A percentile compares a stretch with the other conserved stretches of the same genome.
Conservation (phyloP, 2,888 invertebrate species). For the Pseudococcus longispinus region DNA sequence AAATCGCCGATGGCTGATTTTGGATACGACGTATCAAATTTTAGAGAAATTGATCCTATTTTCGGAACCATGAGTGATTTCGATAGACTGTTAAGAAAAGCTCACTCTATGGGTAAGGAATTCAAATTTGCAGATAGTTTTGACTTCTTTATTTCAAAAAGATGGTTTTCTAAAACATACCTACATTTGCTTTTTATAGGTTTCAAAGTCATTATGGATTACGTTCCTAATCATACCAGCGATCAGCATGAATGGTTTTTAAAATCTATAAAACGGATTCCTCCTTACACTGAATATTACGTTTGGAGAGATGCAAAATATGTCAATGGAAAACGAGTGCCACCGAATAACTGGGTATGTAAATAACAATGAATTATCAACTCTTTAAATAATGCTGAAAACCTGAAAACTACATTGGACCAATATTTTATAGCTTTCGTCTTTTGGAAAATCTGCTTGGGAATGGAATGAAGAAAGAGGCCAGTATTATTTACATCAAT, state of each 20-base stretch:
- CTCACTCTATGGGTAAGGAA: slow-evolving; percentile 62
- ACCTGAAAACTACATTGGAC: not conserved
- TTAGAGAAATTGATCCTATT: slow-evolving; percentile 66
- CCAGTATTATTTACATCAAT: slow-evolving; percentile 76
- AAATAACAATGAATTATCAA: not conserved
- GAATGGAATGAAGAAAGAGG: slow-evolving; percentile 69
- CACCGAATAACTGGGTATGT: slow-evolving; percentile 79
- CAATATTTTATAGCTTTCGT: slow-evolving; percentile 37
- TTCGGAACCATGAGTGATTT: slow-evolving; percentile 71
- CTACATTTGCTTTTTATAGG: slow-evolving; percentile 62
- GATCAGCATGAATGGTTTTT: slow-evolving; percentile 82
- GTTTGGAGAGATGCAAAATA: slow-evolving; percentile 74
- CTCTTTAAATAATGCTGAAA: not conserved
- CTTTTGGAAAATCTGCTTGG: slow-evolving; percentile 68
- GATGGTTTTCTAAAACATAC: not conserved
- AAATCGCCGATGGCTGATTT: slow-evolving; percentile 72
- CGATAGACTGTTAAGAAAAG: slow-evolving; percentile 63
- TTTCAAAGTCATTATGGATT: slow-evolving; percentile 71
- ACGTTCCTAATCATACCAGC: slow-evolving; percentile 80
- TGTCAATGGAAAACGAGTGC: slow-evolving; percentile 63
- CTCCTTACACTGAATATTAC: slow-evolving; percentile 76
- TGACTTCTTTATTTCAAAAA: not conserved
- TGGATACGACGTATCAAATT: slow-evolving; percentile 72
- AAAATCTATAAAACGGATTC: slow-evolving; percentile 70
- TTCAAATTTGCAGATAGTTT: not conserved